Evolutionary conservation across 1,140 invertebrate genomes (phyloP), one percentile per base, ranked within the genome.

Genomic region (Andricus grossulariae): DNA sequence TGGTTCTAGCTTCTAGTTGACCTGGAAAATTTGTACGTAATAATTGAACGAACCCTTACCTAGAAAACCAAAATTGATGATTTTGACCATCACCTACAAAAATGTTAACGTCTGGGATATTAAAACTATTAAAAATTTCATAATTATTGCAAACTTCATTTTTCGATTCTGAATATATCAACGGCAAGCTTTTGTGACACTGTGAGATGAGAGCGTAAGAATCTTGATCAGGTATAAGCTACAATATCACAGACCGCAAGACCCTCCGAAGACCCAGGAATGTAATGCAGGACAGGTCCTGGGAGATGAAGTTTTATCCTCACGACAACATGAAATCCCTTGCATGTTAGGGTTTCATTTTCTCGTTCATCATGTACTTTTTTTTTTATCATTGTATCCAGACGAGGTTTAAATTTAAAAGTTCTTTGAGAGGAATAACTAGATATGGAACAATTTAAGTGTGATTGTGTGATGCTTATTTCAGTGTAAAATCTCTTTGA

Each of bases 231-330:
- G 19, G 15, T 70, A 21, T 32, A 50, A 50, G 70, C 49, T 77
- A 77, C 54, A 76, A 77, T 79, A 75, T 79, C 74, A 10, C 76
- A 78, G 81, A 83, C 82, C 82, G 77, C 82, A 83, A 77, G 77
- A 79, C 81, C 76, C 76, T 75, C 50, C 74, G 82, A 83, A 81
- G 82, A 81, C 82, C 77, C 51, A 79, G 45, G 81, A 83, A 76
- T 83, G 79, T 51, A 52, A 21, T 45, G 50, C 45, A 74, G 70
- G 52, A 7, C 71, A 70, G 75, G 50, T 73, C 19, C 50, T 73
- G 72, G 50, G 51, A 73, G 55, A 25, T 25, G 51, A 51, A 74
- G 82, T 66, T 75, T 79, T 80, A 80, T 77, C 75, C 74, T 79
- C 15, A 11, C 1, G 77, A 76, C 55, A 73, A 74, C 82, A 73